These are phyloP conservation scores for Pseudonaja textilis DNA, from an alignment of 2,113 vertebrate genomes.

Conservation along the genomic window DNA sequence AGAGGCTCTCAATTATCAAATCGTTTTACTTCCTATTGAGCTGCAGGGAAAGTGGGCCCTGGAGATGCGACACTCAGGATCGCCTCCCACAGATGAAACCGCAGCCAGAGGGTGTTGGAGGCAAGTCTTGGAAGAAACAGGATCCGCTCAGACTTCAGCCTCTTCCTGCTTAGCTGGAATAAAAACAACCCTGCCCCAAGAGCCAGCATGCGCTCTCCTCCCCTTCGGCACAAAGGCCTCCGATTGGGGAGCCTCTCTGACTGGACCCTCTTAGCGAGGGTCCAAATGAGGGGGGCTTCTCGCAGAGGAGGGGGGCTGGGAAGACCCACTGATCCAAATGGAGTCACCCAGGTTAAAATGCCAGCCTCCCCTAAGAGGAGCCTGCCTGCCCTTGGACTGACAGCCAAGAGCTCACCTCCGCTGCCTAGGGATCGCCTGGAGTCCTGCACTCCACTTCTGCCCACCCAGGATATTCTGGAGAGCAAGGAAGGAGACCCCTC, in stretches of 20 bases:
- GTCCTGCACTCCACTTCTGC: background rate
- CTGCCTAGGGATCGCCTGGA: background rate
- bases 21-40: constrained; percentile 25
- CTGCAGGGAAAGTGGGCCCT: background rate
- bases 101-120: background rate
- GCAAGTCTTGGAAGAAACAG: background rate
- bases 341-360: too few relatives aligned
- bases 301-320: background rate
- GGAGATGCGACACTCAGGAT: background rate
- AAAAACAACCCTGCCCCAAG: background rate
- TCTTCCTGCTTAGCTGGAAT: background rate
- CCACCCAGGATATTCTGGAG: background rate
- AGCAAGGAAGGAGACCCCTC: background rate
- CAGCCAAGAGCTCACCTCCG: background rate
- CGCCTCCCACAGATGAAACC: background rate
- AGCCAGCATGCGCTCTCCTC: background rate
- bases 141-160: background rate
- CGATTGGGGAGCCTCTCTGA: too few relatives aligned
- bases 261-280: too few relatives aligned
- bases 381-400: background rate
- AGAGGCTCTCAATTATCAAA: background rate
- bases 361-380: background rate
- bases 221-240: background rate
- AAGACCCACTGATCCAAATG: background rate
- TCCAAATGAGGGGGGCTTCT: background rate